Evolutionary conservation across 1,140 invertebrate genomes (phyloP).

Genomic region (Zelostemma sp.): DNA sequence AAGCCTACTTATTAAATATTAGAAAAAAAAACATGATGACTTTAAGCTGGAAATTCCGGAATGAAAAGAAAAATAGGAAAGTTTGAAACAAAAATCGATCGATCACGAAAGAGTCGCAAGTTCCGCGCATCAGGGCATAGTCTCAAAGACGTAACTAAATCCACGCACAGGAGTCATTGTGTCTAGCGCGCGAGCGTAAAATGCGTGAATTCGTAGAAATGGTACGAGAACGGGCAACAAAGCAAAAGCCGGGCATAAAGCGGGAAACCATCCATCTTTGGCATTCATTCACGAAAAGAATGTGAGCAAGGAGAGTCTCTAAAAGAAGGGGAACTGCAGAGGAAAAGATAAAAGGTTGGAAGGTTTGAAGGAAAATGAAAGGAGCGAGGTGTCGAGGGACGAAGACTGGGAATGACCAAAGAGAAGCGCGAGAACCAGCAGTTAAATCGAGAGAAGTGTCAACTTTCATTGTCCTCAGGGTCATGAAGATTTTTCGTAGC

Average conservation of each 20-base stretch:
- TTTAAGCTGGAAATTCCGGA: no score
- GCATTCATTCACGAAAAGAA: slow-evolving; percentile 60
- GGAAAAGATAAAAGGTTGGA: slow-evolving; percentile 19
- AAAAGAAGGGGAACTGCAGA: slow-evolving; percentile 22
- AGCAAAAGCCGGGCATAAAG: slow-evolving; percentile 47
- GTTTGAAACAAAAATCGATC: slow-evolving; percentile 35
- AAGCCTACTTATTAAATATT: no score
- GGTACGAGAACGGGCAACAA: slow-evolving; percentile 54
- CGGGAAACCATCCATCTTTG: slow-evolving; percentile 63
- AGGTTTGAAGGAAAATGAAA: slow-evolving; percentile 24
- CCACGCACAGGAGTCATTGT: slow-evolving; percentile 34
- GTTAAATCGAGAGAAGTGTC: slow-evolving; percentile 51
- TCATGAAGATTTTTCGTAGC: slow-evolving; percentile 54
- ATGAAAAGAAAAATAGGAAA: not conserved
- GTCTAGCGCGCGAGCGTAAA: slow-evolving; percentile 19
- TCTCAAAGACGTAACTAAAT: slow-evolving; percentile 20
- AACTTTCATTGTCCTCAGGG: slow-evolving; percentile 49
- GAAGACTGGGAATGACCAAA: not conserved
- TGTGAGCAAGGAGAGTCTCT: slow-evolving; percentile 36
- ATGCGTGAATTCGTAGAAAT: slow-evolving; percentile 59
- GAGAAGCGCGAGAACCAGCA: slow-evolving; percentile 12
- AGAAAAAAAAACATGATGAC: no score
- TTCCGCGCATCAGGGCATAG: slow-evolving; percentile 30
- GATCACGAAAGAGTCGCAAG: slow-evolving; percentile 40
- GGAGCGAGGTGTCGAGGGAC: slow-evolving; percentile 11